Evolutionary conservation across 2,888 invertebrate species (phyloP).

Genomic region (Syrista parreyssii): DNA sequence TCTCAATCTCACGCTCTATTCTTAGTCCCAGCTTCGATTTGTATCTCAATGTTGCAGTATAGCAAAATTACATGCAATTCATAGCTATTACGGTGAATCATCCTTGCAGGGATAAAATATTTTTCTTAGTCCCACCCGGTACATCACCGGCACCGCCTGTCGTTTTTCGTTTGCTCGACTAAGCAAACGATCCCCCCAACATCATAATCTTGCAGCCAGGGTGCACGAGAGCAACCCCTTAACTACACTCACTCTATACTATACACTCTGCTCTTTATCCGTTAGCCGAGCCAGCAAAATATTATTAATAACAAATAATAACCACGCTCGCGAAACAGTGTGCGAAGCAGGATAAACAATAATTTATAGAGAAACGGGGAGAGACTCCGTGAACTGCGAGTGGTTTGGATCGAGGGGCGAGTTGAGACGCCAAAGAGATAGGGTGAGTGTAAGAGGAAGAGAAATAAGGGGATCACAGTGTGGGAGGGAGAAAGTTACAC

Average conservation of each 20-base stretch:
- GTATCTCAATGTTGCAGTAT: neutral
- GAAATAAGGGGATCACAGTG: constrained; percentile 8
- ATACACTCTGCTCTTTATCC: neutral
- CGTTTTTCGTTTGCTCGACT: neutral
- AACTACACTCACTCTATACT: neutral
- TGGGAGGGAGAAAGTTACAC: neutral
- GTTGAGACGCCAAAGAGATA: constrained; percentile 24
- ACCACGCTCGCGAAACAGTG: constrained; percentile 21
- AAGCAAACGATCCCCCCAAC: neutral
- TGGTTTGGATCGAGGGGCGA: constrained; percentile 21
- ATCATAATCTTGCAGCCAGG: neutral
- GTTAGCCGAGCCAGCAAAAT: constrained; percentile 18
- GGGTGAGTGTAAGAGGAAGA: constrained; percentile 20
- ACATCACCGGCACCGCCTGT: neutral
- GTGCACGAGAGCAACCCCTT: neutral
- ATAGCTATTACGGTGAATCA: neutral
- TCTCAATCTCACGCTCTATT: neutral
- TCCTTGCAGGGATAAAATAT: neutral
- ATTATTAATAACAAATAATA: constrained; percentile 35
- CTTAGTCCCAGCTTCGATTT: neutral
- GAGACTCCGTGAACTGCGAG: neutral
- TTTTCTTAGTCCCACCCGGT: neutral
- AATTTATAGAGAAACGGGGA: constrained; percentile 35
- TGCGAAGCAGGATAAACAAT: constrained; percentile 38
- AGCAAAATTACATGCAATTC: neutral